A percentile compares a stretch with the other conserved stretches of the same genome.
phyloP scores from a whole-genome alignment of 2,113 vertebrate species.

The Ceyx cyanopectus region DNA sequence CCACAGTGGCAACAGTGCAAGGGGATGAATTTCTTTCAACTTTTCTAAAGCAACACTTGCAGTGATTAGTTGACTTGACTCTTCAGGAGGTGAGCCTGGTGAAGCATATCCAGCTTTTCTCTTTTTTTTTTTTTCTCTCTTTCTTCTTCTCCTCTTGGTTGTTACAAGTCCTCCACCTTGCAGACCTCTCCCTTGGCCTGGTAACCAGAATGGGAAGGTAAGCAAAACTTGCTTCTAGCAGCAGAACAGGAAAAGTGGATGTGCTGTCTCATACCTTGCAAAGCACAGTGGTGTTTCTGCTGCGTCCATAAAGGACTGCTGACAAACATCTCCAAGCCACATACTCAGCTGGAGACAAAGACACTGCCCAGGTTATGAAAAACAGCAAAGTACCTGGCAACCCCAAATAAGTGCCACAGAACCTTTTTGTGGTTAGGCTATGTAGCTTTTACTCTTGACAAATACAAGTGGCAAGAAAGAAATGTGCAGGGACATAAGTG shows the following conservation, averaged over 20 bases:
- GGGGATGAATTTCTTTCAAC: neutral
- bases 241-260: neutral
- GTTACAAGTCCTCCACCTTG: neutral
- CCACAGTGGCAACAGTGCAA: neutral
- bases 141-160: neutral
- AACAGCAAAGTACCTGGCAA: neutral
- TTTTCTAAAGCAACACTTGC: neutral
- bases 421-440: neutral
- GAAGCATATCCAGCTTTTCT: neutral
- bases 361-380: neutral
- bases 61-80: neutral
- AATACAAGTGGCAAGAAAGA: neutral
- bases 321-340: neutral
- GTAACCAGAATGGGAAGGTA: neutral
- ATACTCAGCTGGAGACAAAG: neutral
- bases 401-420: neutral
- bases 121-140: no score
- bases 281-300: fast-evolving
- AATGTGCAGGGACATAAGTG: neutral
- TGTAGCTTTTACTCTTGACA: neutral
- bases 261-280: neutral
- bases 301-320: neutral
- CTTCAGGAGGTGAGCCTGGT: no score
- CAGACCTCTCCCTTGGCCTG: neutral
- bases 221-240: neutral